Percentiles rank a stretch among this genome's conserved stretches.
phyloP scores from a whole-genome alignment of 2,888 invertebrate species.

The Stenodera caucasica region DNA sequence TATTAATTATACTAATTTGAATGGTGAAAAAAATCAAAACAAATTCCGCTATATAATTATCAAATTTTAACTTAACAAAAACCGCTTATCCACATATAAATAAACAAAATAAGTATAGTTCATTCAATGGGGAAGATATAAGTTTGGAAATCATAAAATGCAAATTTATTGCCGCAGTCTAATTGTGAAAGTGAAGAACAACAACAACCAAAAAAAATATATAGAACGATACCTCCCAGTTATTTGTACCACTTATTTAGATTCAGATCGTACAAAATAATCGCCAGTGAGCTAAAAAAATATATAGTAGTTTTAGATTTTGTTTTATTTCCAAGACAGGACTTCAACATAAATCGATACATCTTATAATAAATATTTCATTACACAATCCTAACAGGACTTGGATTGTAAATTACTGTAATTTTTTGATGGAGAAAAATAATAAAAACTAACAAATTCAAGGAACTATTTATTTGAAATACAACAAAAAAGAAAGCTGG shows the following conservation, averaged over 20 bases:
- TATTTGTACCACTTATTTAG: conserved; percentile 3
- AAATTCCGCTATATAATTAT: background rate
- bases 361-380: conserved; percentile 7
- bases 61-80: background rate
- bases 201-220: background rate
- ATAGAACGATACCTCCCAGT: background rate
- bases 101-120: background rate
- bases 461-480: background rate
- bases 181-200: background rate
- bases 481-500: no score
- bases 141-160: background rate
- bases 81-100: background rate
- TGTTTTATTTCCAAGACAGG: background rate
- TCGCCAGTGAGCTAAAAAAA: background rate
- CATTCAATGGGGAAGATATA: conserved; percentile 4
- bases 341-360: background rate
- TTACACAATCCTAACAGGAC: conserved; percentile 1
- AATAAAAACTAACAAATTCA: background rate
- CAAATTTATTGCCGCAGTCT: conserved; percentile 1
- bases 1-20: background rate
- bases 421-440: background rate
- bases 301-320: background rate
- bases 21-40: background rate
- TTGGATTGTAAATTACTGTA: background rate
- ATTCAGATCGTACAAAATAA: conserved; percentile 6